These are phyloP conservation scores for Scaptodrosophila latifasciaeformis DNA, from an alignment of 2,888 invertebrate species.

Conservation along the genomic window DNA sequence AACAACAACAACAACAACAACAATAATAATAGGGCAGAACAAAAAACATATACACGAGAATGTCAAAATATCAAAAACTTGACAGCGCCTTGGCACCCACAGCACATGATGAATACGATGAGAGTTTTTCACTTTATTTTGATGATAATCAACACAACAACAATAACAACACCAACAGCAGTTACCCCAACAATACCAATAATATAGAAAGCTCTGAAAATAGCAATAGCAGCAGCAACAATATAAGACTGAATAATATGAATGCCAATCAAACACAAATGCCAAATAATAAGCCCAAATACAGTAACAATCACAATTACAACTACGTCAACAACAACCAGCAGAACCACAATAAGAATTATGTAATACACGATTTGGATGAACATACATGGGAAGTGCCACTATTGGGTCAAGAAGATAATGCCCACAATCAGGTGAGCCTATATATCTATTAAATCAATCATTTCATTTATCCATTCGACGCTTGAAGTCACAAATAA, in stretches of 20 bases:
- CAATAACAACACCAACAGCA: constrained; percentile 18
- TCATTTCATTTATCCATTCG: too few species aligned
- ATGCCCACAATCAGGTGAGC: constrained; percentile 38
- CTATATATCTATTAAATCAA: constrained; percentile 1
- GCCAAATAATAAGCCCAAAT: constrained; percentile 40
- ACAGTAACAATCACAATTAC: constrained; percentile 17
- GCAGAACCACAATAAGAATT: constrained; percentile 9
- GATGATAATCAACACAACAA: constrained; percentile 32
- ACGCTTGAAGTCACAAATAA: too few species aligned
- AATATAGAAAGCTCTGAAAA: constrained; percentile 13
- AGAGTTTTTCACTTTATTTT: constrained; percentile 42
- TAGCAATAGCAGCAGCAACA: constrained; percentile 26
- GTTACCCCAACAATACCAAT: constrained; percentile 10
- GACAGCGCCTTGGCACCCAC: constrained; percentile 38
- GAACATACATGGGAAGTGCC: constrained; percentile 67
- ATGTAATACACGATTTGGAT: constrained; percentile 34
- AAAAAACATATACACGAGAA: constrained; percentile 29
- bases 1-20: constrained; percentile 11
- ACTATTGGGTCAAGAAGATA: constrained; percentile 40
- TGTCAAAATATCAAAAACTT: constrained; percentile 66
- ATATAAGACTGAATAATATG: constrained; percentile 41
- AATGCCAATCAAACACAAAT: constrained; percentile 18
- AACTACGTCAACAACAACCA: constrained; percentile 20
- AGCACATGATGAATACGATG: constrained; percentile 47
- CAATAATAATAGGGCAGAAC: constrained; percentile 12